Evolutionary conservation across 2,113 vertebrate genomes (phyloP).

Genomic region (Mionectes macconnelli): DNA sequence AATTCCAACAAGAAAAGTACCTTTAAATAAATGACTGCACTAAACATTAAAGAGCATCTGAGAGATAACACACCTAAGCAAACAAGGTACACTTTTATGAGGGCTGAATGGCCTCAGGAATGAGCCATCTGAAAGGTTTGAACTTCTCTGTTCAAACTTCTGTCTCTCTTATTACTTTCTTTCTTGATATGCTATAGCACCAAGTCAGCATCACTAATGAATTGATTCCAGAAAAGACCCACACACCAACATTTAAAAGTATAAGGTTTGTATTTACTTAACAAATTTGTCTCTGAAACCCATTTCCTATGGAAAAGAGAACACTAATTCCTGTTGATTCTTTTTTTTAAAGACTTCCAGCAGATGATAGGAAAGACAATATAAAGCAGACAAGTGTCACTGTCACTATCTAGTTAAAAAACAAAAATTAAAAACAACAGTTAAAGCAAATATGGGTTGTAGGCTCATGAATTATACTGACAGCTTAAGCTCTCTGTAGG

Average conservation of each 20-base stretch:
- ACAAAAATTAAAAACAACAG: neutral
- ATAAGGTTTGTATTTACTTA: neutral
- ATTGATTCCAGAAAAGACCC: neutral
- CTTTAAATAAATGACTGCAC: neutral
- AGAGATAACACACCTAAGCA: neutral
- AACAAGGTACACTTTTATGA: neutral
- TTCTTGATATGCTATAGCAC: neutral
- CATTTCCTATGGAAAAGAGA: neutral
- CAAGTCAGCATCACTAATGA: slow-evolving; percentile 24
- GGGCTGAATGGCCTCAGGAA: neutral
- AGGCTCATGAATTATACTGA: neutral
- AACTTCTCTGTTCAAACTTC: neutral
- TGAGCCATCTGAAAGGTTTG: neutral
- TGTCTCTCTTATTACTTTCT: neutral
- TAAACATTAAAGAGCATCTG: neutral
- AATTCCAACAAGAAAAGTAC: neutral
- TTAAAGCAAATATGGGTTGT: neutral
- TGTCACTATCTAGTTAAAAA: neutral
- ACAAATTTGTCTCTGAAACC: slow-evolving; percentile 23
- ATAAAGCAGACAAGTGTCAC: neutral
- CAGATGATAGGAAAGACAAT: neutral
- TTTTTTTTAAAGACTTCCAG: neutral
- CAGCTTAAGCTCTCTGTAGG: neutral
- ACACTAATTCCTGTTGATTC: neutral
- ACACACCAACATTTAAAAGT: neutral